Evolutionary conservation across 2,888 invertebrate genomes (phyloP).

Genomic region (Melieria crassipennis): DNA sequence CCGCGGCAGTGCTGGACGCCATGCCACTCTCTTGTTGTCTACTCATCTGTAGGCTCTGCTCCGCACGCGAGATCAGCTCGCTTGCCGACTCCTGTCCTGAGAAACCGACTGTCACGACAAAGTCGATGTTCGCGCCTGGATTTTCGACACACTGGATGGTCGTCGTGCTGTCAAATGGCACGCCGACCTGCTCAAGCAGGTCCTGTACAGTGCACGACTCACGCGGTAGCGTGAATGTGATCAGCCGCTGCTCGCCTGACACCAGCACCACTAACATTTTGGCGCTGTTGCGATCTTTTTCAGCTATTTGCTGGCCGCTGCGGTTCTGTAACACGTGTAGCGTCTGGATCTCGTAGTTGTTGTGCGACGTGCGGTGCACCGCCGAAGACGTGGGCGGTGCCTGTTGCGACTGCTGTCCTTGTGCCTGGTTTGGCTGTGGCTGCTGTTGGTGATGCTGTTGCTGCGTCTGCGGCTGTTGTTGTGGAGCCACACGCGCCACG

Average conservation of each 20-base stretch:
- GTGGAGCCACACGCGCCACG: slow-evolving; percentile 50
- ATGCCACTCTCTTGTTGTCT: slow-evolving; percentile 54
- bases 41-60: slow-evolving; percentile 62
- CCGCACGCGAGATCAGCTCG: slow-evolving; percentile 64
- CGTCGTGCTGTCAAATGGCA: slow-evolving; percentile 76
- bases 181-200: slow-evolving; percentile 79
- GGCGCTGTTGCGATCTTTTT: slow-evolving; percentile 69
- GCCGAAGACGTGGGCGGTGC: slow-evolving; percentile 49
- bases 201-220: slow-evolving; percentile 86
- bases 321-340: slow-evolving; percentile 65
- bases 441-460: not conserved
- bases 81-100: slow-evolving; percentile 63
- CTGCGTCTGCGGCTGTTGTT: slow-evolving; percentile 33
- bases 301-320: slow-evolving; percentile 57
- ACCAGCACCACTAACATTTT: slow-evolving; percentile 82
- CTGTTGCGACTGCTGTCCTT: slow-evolving; percentile 20
- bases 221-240: slow-evolving; percentile 83
- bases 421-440: slow-evolving; percentile 14
- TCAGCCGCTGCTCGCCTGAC: slow-evolving; percentile 82
- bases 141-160: slow-evolving; percentile 80
- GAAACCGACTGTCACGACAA: slow-evolving; percentile 78
- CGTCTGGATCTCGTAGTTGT: slow-evolving; percentile 65
- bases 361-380: slow-evolving; percentile 61
- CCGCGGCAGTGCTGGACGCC: slow-evolving; percentile 35
- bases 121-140: slow-evolving; percentile 79